Percentiles rank a stretch among this genome's conserved stretches.
Conservation (phyloP, 2,797 vertebrate genomes). For the Ictinia mississippiensis region DNA sequence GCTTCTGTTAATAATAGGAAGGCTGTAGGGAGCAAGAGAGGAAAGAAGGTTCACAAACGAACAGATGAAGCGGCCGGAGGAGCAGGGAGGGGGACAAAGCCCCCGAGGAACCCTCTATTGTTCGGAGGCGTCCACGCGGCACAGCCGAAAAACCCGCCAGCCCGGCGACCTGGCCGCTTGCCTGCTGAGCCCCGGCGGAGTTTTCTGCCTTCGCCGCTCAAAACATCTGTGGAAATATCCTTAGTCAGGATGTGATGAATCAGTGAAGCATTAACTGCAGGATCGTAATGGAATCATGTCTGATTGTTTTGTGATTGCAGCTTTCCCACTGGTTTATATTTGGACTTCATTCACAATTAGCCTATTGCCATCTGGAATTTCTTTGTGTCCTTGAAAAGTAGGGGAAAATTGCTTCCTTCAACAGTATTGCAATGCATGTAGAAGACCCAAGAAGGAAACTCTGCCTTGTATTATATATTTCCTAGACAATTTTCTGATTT, state of each 20-base stretch:
- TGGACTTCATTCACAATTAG: neutral
- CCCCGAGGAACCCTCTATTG: neutral
- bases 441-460: neutral
- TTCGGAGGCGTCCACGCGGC: fast-evolving
- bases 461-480: neutral
- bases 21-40: neutral
- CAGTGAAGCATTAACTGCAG: neutral
- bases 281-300: neutral
- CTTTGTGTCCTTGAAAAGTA: neutral
- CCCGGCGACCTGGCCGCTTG: neutral
- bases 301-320: neutral
- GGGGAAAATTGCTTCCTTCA: neutral
- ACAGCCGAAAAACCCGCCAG: neutral
- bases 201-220: neutral
- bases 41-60: neutral
- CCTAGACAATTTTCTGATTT: neutral
- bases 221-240: constrained; percentile 9
- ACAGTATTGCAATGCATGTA: neutral
- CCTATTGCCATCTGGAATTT: neutral
- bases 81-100: neutral
- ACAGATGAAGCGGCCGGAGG: neutral
- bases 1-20: neutral
- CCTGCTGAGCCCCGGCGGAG: neutral
- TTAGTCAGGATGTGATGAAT: neutral
- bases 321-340: constrained; percentile 1